Evolutionary conservation across 1,140 invertebrate species (phyloP), one percentile per base, ranked within the genome.

Genomic region (Drosophila busckii): DNA sequence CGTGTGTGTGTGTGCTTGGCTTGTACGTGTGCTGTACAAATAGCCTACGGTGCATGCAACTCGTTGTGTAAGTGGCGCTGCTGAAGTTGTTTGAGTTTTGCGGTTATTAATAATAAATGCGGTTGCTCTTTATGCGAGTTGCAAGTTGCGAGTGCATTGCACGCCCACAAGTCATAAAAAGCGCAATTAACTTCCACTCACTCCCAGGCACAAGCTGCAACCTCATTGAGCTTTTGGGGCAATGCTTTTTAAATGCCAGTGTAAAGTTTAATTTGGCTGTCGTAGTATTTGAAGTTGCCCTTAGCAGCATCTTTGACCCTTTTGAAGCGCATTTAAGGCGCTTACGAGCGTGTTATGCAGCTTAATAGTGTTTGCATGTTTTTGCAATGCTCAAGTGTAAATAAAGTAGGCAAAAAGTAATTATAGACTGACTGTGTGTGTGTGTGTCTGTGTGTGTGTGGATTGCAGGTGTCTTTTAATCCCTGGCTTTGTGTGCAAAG

Each of bases 101-200:
- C 56, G 73, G 68, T 69, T 80, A 80, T 80, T 80, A 80, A 80
- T 80, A 80, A 80, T 80, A 73, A 80, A 80, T 80, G 70, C 69
- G 66, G 67, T 66, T 80, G 71, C 71, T 60, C 78, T 80, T 78
- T 70, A 68, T 75, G 60, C 67, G 41, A 44, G 34, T 38, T 22
- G 19, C 10, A 12, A 35, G 23, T 34, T 32, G 34, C 38, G 34
- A 42, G 44, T 26, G 31, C 16, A 59, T 38, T 48, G 52, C 52
- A 49, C 29, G 8, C 19, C 23, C 13, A 58, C 37, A 42, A 59
- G 62, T 50, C 59, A 65, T 70, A 70, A 78, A 76, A 78, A 78
- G 71, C 56, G 71, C 71, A 76, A 78, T 70, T 68, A 76, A 70
- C 70, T 80, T 67, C 58, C 56, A 56, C 64, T 59, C 17, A 49